Percentiles rank a stretch among this genome's conserved stretches.
Evolutionary conservation across 2,888 invertebrate genomes (phyloP).

Genomic region (Trachelus tabidus): DNA sequence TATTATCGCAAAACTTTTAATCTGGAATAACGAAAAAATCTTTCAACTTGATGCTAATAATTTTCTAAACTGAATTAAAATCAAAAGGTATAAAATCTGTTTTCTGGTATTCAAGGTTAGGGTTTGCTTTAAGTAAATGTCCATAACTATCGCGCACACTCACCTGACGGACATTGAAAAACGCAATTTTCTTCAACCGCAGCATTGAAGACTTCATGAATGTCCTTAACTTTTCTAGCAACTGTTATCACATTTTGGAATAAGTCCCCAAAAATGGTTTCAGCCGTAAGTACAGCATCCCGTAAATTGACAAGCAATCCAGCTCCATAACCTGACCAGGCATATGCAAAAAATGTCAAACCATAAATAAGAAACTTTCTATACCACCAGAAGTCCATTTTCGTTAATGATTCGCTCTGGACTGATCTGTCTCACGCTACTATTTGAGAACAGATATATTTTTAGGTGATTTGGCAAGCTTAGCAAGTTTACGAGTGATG

Average conservation of each 20-base stretch:
- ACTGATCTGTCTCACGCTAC: not conserved
- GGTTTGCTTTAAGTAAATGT: not conserved
- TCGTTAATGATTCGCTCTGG: constrained; percentile 20
- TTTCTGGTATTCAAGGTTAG: not conserved
- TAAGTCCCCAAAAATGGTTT: constrained; percentile 83
- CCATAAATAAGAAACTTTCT: constrained; percentile 80
- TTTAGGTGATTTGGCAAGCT: constrained; percentile 5
- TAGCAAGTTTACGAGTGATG: not conserved
- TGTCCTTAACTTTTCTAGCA: constrained; percentile 78
- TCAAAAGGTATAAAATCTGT: not conserved
- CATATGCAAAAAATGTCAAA: constrained; percentile 82
- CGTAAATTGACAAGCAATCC: constrained; percentile 78
- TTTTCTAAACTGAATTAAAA: not conserved
- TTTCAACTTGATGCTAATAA: not conserved
- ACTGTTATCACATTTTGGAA: constrained; percentile 80
- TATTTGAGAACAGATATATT: not conserved
- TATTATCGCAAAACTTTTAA: not conserved
- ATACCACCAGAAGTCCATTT: constrained; percentile 79
- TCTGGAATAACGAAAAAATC: not conserved
- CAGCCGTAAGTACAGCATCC: constrained; percentile 84
- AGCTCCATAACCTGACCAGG: constrained; percentile 84
- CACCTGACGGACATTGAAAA: constrained; percentile 81
- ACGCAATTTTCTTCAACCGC: constrained; percentile 87
- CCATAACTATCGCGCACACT: constrained; percentile 26
- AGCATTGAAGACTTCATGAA: constrained; percentile 86